A percentile compares a stretch with the other conserved stretches of the same genome.
Conservation (phyloP, 2,113 vertebrate genomes). For the Gymnogyps californianus region DNA sequence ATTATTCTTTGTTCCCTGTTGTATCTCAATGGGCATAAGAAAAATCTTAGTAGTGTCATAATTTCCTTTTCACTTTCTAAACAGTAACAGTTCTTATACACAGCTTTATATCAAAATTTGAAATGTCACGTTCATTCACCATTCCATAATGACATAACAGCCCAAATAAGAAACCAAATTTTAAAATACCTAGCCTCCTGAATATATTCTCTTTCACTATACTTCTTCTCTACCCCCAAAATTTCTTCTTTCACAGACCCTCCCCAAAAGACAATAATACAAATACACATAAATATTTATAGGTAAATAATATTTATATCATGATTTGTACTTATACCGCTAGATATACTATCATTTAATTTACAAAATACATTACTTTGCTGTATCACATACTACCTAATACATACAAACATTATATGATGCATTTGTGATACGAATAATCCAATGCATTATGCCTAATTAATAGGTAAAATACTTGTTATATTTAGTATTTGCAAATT, state of each 20-base stretch:
- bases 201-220: background rate
- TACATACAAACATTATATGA: background rate
- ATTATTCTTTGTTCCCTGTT: background rate
- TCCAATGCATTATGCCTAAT: background rate
- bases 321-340: background rate
- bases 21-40: background rate
- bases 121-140: background rate
- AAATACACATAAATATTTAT: background rate
- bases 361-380: background rate
- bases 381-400: background rate
- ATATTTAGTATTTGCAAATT: background rate
- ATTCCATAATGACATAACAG: background rate
- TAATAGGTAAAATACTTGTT: background rate
- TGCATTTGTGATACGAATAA: background rate
- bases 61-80: background rate
- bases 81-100: background rate
- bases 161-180: background rate
- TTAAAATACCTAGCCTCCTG: background rate
- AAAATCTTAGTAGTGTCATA: background rate
- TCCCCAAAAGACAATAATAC: background rate
- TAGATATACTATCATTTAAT: background rate
- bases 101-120: background rate
- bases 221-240: background rate
- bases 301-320: background rate
- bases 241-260: background rate